Percentiles rank a stretch among this genome's conserved stretches.
Conservation (phyloP, 1,140 invertebrate genomes). For the Macrostomum lignano region DNA sequence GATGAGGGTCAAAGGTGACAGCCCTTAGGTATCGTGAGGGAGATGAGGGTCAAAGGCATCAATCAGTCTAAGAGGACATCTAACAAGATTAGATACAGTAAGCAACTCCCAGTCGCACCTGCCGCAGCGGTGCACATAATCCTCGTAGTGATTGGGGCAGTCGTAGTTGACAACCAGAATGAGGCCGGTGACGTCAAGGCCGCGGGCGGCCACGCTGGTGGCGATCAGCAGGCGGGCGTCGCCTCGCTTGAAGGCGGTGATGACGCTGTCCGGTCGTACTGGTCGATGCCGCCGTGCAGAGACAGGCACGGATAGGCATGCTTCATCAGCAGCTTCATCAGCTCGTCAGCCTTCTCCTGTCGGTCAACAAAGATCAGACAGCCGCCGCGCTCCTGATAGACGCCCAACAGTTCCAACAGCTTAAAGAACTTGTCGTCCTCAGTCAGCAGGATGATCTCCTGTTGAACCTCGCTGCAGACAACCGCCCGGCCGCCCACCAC, state of each 20-base stretch:
- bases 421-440: slow-evolving; percentile 95
- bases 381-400: slow-evolving; percentile 69
- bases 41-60: no score
- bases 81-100: no score
- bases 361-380: slow-evolving; percentile 94
- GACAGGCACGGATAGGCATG: slow-evolving; percentile 77
- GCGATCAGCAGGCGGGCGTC: slow-evolving; percentile 45
- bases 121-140: slow-evolving; percentile 96
- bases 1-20: no score
- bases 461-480: slow-evolving; percentile 90
- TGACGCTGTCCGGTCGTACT: slow-evolving; percentile 93
- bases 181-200: slow-evolving; percentile 85
- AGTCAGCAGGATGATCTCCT: slow-evolving; percentile 58
- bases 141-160: slow-evolving; percentile 98
- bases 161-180: slow-evolving; percentile 96
- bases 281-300: slow-evolving; percentile 91
- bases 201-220: slow-evolving; percentile 79
- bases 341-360: slow-evolving; percentile 73
- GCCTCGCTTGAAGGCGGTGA: slow-evolving; percentile 83
- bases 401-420: slow-evolving; percentile 65
- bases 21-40: no score
- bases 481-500: slow-evolving; percentile 62
- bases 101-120: no score
- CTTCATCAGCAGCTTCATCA: slow-evolving; percentile 80
- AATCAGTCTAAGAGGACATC: no score